phyloP scores from a whole-genome alignment of 2,888 invertebrate genomes.

The Mechanitis mazaeus region DNA sequence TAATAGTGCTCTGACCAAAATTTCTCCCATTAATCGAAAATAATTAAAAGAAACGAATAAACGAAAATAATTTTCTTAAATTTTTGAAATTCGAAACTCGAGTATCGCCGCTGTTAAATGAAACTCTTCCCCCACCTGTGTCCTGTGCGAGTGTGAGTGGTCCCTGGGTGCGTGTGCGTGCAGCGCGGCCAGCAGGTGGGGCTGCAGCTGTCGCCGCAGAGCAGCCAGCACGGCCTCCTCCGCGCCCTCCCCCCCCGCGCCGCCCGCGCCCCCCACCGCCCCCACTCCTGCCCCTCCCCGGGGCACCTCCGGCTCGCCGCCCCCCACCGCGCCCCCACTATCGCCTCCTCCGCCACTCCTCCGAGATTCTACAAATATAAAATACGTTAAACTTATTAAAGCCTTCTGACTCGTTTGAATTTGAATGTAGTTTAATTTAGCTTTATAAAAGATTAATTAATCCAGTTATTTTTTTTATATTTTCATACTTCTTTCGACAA shows the following conservation, averaged over 20 bases:
- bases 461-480: too few species aligned
- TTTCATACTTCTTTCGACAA: too few species aligned
- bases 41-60: too few species aligned
- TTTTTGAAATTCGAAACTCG: too few species aligned
- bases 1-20: too few species aligned
- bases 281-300: conserved; percentile 28
- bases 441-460: too few species aligned
- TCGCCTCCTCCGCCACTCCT: conserved; percentile 40
- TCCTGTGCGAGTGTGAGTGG: conserved; percentile 53
- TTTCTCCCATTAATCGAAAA: too few species aligned
- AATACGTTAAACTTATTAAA: too few species aligned
- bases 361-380: conserved; percentile 46
- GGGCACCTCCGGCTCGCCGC: conserved; percentile 31
- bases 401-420: too few species aligned
- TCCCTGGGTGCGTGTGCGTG: conserved; percentile 77
- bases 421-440: too few species aligned
- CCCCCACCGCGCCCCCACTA: conserved; percentile 33
- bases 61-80: too few species aligned
- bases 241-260: conserved; percentile 57
- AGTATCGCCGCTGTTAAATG: background rate
- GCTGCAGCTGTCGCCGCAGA: conserved; percentile 82
- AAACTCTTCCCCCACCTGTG: conserved; percentile 34
- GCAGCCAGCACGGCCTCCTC: conserved; percentile 83
- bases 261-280: conserved; percentile 28
- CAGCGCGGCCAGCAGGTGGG: conserved; percentile 81